Evolutionary conservation across 2,113 vertebrate species (phyloP), one percentile per base, ranked within the genome.

Genomic region (Collichthys lucidus): DNA sequence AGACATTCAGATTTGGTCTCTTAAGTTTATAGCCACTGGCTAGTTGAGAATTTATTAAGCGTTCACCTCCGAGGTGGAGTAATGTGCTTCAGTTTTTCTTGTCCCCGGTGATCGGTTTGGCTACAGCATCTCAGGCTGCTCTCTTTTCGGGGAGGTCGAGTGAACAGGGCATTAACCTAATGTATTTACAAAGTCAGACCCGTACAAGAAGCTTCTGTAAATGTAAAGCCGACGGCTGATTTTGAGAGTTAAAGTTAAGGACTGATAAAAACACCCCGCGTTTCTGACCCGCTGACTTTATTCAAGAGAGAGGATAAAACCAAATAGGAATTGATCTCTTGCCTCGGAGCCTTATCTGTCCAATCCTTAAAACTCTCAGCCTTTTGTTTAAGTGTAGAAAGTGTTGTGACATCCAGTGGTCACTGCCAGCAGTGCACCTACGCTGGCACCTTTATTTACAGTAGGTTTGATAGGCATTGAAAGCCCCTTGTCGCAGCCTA

Each of bases 381-480:
- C 29, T 63, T 29, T 40, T 62, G 10, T 10, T 20, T 42, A 11
- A 16, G 31, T 44, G 20, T 26, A 3, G n/a, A 44, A 42, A 16
- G 1, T 22, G 29, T 68, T 50, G 16, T 46, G 11, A 61, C 29
- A 24, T 49, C 42, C 53, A 40, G 46, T 7, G n/a, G 46, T 22
- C 50, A 14, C 5, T 62, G 47, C 69, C 65, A 44, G 26, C 1
- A 60, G 61, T 7, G 31, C 65, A 52, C 17, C 56, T 19, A 5
- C 5, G 46, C 11, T 47, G 17, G 35, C 40, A 52, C 52, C 40
- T 78, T 79, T n/a, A 70, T 55, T 55, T 24, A 52, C 59, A 52
- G 14, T 74, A n/a, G 40, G 40, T 64, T 69, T 84, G 62, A 35
- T 17, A 4, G 12, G 24, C 53, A 77, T 17, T 44, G 11, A 56